Conservation (phyloP, 2,888 invertebrate species). For the Drosophila trichaetosa region DNA sequence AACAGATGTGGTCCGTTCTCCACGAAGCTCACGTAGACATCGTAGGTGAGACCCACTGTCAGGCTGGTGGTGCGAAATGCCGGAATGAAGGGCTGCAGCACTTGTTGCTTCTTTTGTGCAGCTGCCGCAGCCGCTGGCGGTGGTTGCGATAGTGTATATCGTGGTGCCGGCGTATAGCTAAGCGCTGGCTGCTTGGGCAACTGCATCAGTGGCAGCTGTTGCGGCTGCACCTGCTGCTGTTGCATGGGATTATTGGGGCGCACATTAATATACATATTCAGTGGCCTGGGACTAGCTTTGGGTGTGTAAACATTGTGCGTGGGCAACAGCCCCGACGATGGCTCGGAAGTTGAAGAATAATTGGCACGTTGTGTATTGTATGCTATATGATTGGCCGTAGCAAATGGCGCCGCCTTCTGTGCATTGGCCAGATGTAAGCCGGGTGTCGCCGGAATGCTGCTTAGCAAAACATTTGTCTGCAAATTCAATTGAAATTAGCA, state of each 20-base stretch:
- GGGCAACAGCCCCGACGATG: conserved; percentile 32
- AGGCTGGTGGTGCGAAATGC: conserved; percentile 85
- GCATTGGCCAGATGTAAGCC: conserved; percentile 29
- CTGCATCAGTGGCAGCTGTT: conserved; percentile 18
- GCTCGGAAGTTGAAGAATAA: conserved; percentile 48
- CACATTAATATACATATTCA: conserved; percentile 67
- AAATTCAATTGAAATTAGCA: conserved; percentile 14
- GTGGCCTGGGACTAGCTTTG: conserved; percentile 57
- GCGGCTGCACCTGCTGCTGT: conserved; percentile 22
- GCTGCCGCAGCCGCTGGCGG: conserved; percentile 44
- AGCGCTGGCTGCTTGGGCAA: conserved; percentile 33
- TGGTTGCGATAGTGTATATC: conserved; percentile 39
- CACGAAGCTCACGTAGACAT: conserved; percentile 90
- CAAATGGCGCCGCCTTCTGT: conserved; percentile 37
- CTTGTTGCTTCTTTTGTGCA: conserved; percentile 39
- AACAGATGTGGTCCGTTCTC: conserved; percentile 93
- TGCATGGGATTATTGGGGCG: conserved; percentile 65
- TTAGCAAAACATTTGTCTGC: conserved; percentile 57
- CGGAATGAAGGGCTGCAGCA: conserved; percentile 58
- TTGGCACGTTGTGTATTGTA: conserved; percentile 64
- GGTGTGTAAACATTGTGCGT: conserved; percentile 50
- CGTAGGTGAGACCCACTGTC: conserved; percentile 87
- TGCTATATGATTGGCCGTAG: conserved; percentile 17
- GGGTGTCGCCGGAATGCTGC: conserved; percentile 30
- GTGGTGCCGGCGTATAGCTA: conserved; percentile 58